A percentile compares a stretch with the other conserved stretches of the same genome.
Conservation (phyloP, 2,797 vertebrate species). For the Scyliorhinus canicula region DNA sequence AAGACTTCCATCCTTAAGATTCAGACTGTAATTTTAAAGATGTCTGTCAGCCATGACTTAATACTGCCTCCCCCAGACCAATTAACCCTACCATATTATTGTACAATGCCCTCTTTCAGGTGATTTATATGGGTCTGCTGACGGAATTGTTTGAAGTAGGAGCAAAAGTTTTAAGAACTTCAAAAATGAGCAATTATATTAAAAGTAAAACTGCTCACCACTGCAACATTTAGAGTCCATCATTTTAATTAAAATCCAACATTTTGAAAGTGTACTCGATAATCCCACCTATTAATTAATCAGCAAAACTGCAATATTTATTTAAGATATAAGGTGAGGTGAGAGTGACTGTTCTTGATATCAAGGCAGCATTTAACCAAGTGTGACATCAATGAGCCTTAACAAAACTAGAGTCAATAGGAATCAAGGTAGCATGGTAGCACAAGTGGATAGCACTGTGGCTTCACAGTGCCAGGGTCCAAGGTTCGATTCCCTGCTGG, state of each 20-base stretch:
- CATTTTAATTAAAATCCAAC: not conserved
- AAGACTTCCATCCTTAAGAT: not conserved
- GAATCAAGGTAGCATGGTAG: too few species aligned
- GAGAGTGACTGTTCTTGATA: too few species aligned
- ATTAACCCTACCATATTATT: not conserved
- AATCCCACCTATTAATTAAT: not conserved
- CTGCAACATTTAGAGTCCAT: not conserved
- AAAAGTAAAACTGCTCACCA: not conserved
- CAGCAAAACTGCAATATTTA: not conserved
- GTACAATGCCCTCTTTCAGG: not conserved
- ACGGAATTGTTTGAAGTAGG: not conserved
- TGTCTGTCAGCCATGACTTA: not conserved
- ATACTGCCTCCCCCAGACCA: not conserved
- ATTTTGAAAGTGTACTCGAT: not conserved
- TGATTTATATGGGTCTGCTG: not conserved
- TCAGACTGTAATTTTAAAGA: not conserved
- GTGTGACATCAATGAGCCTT: too few species aligned
- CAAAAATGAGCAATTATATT: not conserved
- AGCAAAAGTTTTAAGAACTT: not conserved
- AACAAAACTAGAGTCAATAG: too few species aligned
- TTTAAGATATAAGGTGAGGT: not conserved
- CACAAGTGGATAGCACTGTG: too few species aligned
- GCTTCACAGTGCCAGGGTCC: too few species aligned
- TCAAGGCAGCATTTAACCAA: too few species aligned
- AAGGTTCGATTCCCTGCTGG: too few species aligned